These are phyloP conservation scores for Caerostris darwini DNA, from an alignment of 1,140 invertebrate genomes.

Conservation along the genomic window DNA sequence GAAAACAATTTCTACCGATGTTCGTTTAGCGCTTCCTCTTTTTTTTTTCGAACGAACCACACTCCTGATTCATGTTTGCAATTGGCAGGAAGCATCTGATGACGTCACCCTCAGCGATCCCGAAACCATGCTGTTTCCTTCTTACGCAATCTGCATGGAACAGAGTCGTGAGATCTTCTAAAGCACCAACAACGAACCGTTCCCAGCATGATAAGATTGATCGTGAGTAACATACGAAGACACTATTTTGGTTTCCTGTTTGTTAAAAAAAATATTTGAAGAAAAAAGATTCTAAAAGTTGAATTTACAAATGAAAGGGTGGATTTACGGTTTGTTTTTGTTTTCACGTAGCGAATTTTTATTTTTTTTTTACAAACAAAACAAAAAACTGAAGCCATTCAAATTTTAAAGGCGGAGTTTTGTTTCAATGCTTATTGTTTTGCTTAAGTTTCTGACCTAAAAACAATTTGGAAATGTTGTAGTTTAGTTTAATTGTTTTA, in stretches of 20 bases:
- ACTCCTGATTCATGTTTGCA: slow-evolving; percentile 24
- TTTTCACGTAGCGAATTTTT: not conserved
- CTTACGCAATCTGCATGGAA: not conserved
- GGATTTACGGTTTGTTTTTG: slow-evolving; percentile 1
- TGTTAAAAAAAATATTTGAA: not conserved
- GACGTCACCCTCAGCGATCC: not conserved
- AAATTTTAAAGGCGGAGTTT: too few relatives aligned
- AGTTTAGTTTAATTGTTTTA: too few relatives aligned
- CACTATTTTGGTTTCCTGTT: not conserved
- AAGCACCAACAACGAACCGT: slow-evolving; percentile 8
- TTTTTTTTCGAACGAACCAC: slow-evolving; percentile 9
- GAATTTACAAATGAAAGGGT: not conserved
- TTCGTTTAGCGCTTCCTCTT: slow-evolving; percentile 10
- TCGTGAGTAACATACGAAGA: slow-evolving; percentile 37
- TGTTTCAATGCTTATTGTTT: too few relatives aligned
- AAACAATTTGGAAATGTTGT: too few relatives aligned
- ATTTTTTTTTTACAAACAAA: too few relatives aligned
- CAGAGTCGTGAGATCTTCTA: not conserved
- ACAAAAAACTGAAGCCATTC: too few relatives aligned
- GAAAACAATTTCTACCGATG: not conserved
- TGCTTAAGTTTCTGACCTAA: too few relatives aligned
- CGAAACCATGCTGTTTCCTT: slow-evolving; percentile 38
- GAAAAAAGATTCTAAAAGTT: not conserved
- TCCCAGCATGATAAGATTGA: not conserved
- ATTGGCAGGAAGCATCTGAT: slow-evolving; percentile 38